Percentiles rank a stretch among this genome's conserved stretches.
Conservation (phyloP, 2,797 vertebrate species). For the Lates japonicus region DNA sequence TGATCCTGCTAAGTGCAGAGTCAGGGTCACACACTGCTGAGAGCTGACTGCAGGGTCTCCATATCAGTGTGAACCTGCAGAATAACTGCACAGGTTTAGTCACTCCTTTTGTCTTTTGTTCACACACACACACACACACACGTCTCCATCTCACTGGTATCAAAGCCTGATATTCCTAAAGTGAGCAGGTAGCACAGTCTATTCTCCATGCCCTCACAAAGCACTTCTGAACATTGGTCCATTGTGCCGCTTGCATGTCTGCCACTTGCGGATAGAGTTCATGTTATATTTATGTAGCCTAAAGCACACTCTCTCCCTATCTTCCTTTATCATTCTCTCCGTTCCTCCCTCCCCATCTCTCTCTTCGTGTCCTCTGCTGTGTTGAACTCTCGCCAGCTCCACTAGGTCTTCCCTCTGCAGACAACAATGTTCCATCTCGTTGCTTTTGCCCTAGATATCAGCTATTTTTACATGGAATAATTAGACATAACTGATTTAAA, state of each 20-base stretch:
- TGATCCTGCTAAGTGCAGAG: conserved; percentile 23
- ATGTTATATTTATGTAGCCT: conserved; percentile 89
- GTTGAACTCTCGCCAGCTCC: conserved; percentile 85
- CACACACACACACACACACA: neutral
- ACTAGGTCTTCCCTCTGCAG: conserved; percentile 86
- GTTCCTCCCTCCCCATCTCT: conserved; percentile 53
- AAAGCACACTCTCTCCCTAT: conserved; percentile 78
- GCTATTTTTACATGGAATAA: conserved; percentile 88
- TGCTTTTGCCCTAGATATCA: conserved; percentile 86
- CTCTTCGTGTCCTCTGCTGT: conserved; percentile 74
- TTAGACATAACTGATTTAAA: conserved; percentile 88
- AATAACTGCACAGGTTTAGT: conserved; percentile 22
- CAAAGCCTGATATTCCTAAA: conserved; percentile 58
- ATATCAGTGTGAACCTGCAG: conserved; percentile 16
- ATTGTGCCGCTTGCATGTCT: conserved; percentile 71
- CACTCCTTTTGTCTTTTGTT: conserved; percentile 19
- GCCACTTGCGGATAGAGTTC: conserved; percentile 80
- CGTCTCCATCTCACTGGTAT: conserved; percentile 50
- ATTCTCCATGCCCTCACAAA: conserved; percentile 63
- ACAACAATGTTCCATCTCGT: conserved; percentile 86
- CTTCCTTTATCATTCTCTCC: conserved; percentile 47
- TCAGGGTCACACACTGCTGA: conserved; percentile 35
- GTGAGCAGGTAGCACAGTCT: conserved; percentile 50
- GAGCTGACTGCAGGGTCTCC: conserved; percentile 29
- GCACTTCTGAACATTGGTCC: conserved; percentile 71